These are phyloP conservation scores for Helicoverpa armigera DNA, from an alignment of 1,140 invertebrate species.

Conservation along the genomic window DNA sequence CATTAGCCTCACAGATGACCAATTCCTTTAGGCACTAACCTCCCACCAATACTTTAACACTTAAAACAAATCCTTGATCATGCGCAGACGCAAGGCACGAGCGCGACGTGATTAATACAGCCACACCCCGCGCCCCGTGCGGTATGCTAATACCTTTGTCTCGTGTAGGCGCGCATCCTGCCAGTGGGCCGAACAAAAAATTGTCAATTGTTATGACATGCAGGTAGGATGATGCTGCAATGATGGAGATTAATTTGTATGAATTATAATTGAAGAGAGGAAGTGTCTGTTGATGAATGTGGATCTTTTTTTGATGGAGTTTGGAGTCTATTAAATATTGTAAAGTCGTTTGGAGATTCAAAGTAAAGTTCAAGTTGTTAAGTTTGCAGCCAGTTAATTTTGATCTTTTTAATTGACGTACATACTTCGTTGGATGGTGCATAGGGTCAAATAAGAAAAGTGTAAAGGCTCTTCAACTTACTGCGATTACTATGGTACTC, in stretches of 20 bases:
- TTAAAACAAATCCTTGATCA: constrained; percentile 34
- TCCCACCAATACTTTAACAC: neutral
- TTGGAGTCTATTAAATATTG: too few species aligned
- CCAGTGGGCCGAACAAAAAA: constrained; percentile 69
- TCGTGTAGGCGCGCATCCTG: constrained; percentile 75
- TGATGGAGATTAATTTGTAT: constrained; percentile 27
- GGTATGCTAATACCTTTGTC: constrained; percentile 80
- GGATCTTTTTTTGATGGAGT: too few species aligned
- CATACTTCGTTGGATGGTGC: too few species aligned
- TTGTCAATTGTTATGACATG: constrained; percentile 73
- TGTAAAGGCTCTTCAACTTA: too few species aligned
- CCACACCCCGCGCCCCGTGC: constrained; percentile 68
- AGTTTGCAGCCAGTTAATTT: too few species aligned
- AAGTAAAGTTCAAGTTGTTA: too few species aligned
- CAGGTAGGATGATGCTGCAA: constrained; percentile 58
- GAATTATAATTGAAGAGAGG: constrained; percentile 36
- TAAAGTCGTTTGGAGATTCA: too few species aligned
- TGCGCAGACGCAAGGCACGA: constrained; percentile 61
- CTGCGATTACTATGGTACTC: too few species aligned
- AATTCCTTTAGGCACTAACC: constrained; percentile 19
- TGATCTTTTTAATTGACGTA: too few species aligned
- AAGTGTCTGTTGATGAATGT: neutral
- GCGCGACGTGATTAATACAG: constrained; percentile 75
- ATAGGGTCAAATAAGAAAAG: too few species aligned
- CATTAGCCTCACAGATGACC: neutral